Percentiles rank a stretch among this genome's conserved stretches.
Evolutionary conservation across 2,888 invertebrate species (phyloP).

Genomic region (Exephanes ischioxanthus): DNA sequence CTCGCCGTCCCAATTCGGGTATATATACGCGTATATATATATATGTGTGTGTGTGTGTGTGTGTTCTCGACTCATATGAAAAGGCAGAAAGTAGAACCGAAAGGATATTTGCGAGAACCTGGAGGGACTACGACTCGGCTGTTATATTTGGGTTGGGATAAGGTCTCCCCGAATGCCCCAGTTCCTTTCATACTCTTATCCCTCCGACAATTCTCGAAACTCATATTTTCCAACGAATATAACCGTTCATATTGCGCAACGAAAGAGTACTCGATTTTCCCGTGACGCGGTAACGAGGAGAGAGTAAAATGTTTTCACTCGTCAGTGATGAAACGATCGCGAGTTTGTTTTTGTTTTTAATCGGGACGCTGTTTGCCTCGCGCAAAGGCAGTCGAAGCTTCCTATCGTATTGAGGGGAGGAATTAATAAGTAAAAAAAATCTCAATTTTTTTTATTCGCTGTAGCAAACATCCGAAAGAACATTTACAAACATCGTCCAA

Average conservation of each 20-base stretch:
- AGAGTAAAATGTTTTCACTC: background rate
- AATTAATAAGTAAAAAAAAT: background rate
- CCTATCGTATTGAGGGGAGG: background rate
- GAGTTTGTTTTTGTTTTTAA: background rate
- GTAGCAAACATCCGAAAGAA: background rate
- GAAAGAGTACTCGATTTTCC: slow-evolving; percentile 13
- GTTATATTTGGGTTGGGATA: slow-evolving; percentile 55
- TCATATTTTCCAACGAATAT: slow-evolving; percentile 50
- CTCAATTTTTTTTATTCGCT: background rate
- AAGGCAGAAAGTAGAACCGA: slow-evolving; percentile 47
- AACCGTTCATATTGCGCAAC: slow-evolving; percentile 25
- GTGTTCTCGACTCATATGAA: slow-evolving; percentile 25
- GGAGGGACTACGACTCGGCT: slow-evolving; percentile 27
- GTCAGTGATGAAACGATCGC: background rate
- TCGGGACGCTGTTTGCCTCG: background rate
- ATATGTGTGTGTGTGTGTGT: background rate
- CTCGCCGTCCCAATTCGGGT: slow-evolving; percentile 58
- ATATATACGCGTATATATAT: slow-evolving; percentile 14
- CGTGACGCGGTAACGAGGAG: slow-evolving; percentile 9
- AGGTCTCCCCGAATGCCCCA: slow-evolving; percentile 40
- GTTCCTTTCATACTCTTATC: slow-evolving; percentile 58
- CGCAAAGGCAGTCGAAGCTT: background rate
- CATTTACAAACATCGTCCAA: background rate
- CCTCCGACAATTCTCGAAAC: slow-evolving; percentile 53
- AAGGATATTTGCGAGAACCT: slow-evolving; percentile 55